These are phyloP conservation scores for Centropus bengalensis DNA, from an alignment of 2,113 vertebrate species.

Conservation along the genomic window DNA sequence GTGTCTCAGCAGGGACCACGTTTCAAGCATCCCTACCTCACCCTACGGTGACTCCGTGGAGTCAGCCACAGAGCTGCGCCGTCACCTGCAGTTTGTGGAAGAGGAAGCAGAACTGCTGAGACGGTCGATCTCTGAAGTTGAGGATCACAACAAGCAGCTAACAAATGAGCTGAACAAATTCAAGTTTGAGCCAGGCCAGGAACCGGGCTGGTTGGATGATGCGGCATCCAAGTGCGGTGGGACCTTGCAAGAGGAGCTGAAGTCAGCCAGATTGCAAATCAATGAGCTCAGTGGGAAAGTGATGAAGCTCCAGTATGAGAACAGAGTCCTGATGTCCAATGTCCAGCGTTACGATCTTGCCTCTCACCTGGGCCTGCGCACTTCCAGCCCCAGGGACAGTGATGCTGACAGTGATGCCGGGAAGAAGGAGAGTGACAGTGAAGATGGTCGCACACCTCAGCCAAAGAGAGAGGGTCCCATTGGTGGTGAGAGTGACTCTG, in stretches of 20 bases:
- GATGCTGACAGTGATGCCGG: constrained; percentile 86
- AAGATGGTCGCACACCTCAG: constrained; percentile 82
- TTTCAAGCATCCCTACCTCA: constrained; percentile 91
- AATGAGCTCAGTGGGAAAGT: constrained; percentile 93
- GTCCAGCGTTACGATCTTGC: constrained; percentile 91
- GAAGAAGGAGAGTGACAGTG: constrained; percentile 85
- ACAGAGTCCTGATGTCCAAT: constrained; percentile 91
- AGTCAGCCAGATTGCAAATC: constrained; percentile 88
- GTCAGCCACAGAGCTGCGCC: constrained; percentile 88
- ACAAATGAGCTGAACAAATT: constrained; percentile 93
- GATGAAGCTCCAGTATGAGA: constrained; percentile 96
- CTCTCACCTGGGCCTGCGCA: constrained; percentile 83
- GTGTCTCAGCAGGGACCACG: constrained; percentile 86
- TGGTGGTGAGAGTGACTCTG: constrained; percentile 94
- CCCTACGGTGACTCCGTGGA: constrained; percentile 89
- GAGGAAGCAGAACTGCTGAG: constrained; percentile 95
- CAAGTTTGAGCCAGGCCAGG: constrained; percentile 86
- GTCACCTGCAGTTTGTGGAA: constrained; percentile 96
- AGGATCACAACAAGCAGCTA: constrained; percentile 95
- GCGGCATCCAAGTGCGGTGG: background rate
- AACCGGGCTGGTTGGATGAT: constrained; percentile 71
- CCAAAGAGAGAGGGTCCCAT: constrained; percentile 93
- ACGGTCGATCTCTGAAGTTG: constrained; percentile 93
- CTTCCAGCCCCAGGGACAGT: constrained; percentile 87
- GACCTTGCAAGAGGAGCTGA: constrained; percentile 90